Conservation (phyloP, 1,140 invertebrate species). For the Ectropis grisescens region DNA sequence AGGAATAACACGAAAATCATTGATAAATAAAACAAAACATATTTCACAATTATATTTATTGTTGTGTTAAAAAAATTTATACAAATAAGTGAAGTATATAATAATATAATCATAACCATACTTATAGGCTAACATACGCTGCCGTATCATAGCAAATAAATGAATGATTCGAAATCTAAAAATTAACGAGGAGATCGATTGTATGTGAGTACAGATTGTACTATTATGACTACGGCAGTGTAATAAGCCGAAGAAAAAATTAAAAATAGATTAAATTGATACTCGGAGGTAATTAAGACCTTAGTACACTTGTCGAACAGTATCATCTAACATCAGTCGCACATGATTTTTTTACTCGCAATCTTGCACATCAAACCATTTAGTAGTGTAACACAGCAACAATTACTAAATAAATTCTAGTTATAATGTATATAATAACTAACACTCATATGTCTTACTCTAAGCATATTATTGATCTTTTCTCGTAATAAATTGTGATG, state of each 20-base stretch:
- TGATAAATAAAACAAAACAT: conserved; percentile 39
- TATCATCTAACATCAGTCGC: conserved; percentile 62
- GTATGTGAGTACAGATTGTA: background rate
- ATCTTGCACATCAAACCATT: conserved; percentile 17
- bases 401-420: conserved; percentile 42
- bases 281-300: conserved; percentile 68
- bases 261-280: conserved; percentile 65
- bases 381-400: conserved; percentile 35
- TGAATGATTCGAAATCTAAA: conserved; percentile 2
- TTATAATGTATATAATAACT: conserved; percentile 26
- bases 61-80: conserved; percentile 67
- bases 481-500: conserved; percentile 56
- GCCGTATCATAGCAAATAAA: conserved; percentile 14
- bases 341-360: conserved; percentile 23
- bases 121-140: conserved; percentile 38
- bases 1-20: no score
- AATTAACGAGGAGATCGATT: background rate
- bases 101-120: conserved; percentile 51
- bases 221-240: conserved; percentile 21
- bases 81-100: conserved; percentile 67
- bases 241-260: conserved; percentile 31
- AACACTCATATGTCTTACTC: conserved; percentile 45
- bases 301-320: conserved; percentile 47
- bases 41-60: conserved; percentile 68
- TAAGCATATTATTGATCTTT: conserved; percentile 34